Percentiles rank a stretch among this genome's conserved stretches.
Evolutionary conservation across 2,797 vertebrate species (phyloP).

Genomic region (Microctenopoma lineatum): DNA sequence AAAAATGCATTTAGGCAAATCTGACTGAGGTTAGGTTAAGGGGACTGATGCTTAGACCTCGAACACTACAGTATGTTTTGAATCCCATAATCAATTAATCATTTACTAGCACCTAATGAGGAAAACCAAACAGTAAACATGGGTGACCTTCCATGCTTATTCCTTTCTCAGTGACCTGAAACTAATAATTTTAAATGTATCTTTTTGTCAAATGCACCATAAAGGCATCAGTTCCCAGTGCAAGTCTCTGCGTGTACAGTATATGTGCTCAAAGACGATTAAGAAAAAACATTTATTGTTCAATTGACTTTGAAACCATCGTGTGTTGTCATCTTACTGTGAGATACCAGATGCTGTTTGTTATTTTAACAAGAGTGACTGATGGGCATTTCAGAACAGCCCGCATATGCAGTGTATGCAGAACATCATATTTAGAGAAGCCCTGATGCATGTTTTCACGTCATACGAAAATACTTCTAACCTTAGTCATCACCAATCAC

Average conservation of each 20-base stretch:
- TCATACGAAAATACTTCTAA: not conserved
- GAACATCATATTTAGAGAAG: not conserved
- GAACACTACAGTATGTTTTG: not conserved
- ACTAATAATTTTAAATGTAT: not conserved
- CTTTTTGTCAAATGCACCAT: not conserved
- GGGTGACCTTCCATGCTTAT: not conserved
- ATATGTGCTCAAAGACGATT: not conserved
- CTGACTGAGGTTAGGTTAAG: not conserved
- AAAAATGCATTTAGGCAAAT: not conserved
- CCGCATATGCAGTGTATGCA: not conserved
- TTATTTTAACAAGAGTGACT: not conserved
- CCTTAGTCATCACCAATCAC: not conserved
- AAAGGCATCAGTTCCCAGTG: not conserved
- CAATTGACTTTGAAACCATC: not conserved
- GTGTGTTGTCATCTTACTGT: too few relatives aligned
- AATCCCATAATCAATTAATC: not conserved
- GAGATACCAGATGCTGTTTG: not conserved
- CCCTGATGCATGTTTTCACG: not conserved
- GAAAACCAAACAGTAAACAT: constrained; percentile 4
- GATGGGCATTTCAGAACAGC: not conserved
- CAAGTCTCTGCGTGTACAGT: not conserved
- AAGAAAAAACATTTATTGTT: too few relatives aligned
- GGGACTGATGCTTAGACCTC: not conserved
- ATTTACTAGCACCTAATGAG: not conserved
- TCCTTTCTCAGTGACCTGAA: not conserved